These are phyloP conservation scores for Alethe castanea DNA, from an alignment of 2,113 vertebrate genomes.

Conservation along the genomic window DNA sequence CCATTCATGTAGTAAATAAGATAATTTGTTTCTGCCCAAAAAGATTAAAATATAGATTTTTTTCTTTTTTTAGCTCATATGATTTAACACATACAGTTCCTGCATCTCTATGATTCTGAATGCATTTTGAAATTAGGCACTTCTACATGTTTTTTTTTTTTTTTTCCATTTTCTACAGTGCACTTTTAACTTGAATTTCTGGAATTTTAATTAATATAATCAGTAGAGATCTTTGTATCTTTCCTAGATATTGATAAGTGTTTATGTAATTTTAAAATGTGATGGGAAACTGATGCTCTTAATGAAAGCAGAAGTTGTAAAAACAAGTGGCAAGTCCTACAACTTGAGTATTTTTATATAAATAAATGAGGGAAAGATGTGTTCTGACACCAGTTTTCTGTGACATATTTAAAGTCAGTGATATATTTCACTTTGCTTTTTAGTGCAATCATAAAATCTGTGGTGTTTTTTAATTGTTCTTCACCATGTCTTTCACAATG, in stretches of 20 bases:
- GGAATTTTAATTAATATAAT: background rate
- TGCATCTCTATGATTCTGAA: slow-evolving; percentile 26
- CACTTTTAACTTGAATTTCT: background rate
- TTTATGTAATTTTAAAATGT: background rate
- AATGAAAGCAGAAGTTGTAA: background rate
- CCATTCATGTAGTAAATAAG: slow-evolving; percentile 88
- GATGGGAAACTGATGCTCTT: background rate
- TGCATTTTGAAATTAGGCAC: slow-evolving; percentile 33
- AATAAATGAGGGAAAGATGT: background rate
- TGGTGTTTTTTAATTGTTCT: background rate
- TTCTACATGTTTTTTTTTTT: background rate
- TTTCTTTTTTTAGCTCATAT: slow-evolving; percentile 45
- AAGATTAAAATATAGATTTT: slow-evolving; percentile 82
- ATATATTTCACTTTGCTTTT: background rate
- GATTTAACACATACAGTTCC: slow-evolving; percentile 68
- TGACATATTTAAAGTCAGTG: background rate
- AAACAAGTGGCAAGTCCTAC: background rate
- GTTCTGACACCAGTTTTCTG: background rate
- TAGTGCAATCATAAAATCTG: background rate
- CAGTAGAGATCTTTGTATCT: background rate
- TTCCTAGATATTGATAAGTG: background rate
- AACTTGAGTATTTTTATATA: background rate
- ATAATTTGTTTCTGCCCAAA: slow-evolving; percentile 79
- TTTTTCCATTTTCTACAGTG: background rate
- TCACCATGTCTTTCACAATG: background rate